Percentiles rank a stretch among this genome's conserved stretches.
Conservation (phyloP, 2,113 vertebrate species). For the Chamaea fasciata region DNA sequence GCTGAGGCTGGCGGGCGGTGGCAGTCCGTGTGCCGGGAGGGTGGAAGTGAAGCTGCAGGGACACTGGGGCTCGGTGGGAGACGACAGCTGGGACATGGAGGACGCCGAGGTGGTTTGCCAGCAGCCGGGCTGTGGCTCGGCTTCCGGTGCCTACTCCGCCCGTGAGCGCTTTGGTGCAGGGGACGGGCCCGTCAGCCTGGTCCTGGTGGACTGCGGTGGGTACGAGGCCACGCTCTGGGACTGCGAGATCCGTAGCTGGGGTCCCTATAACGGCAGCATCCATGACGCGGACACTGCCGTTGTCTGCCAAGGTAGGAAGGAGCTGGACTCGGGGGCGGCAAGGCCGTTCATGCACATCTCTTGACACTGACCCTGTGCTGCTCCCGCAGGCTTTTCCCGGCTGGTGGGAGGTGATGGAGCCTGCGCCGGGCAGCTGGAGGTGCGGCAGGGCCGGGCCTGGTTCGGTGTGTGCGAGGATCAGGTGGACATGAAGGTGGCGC, state of each 20-base stretch:
- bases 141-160: rapidly evolving
- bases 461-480: not conserved
- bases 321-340: rapidly evolving
- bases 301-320: not conserved
- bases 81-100: too few species aligned
- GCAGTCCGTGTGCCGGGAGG: not conserved
- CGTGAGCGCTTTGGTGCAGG: rapidly evolving
- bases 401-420: not conserved
- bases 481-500: too few species aligned
- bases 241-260: not conserved
- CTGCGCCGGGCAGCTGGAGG: conserved; percentile 30
- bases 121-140: not conserved
- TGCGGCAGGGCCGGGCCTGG: not conserved
- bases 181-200: rapidly evolving
- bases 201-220: rapidly evolving
- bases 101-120: not conserved
- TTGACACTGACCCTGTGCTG: rapidly evolving
- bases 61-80: not conserved
- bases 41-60: not conserved
- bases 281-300: rapidly evolving
- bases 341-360: rapidly evolving
- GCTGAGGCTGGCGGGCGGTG: not conserved
- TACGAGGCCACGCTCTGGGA: not conserved
- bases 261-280: rapidly evolving
- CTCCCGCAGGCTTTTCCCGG: not conserved